Evolutionary conservation across 1,140 invertebrate genomes (phyloP).

Genomic region (Cecropterus lyciades): DNA sequence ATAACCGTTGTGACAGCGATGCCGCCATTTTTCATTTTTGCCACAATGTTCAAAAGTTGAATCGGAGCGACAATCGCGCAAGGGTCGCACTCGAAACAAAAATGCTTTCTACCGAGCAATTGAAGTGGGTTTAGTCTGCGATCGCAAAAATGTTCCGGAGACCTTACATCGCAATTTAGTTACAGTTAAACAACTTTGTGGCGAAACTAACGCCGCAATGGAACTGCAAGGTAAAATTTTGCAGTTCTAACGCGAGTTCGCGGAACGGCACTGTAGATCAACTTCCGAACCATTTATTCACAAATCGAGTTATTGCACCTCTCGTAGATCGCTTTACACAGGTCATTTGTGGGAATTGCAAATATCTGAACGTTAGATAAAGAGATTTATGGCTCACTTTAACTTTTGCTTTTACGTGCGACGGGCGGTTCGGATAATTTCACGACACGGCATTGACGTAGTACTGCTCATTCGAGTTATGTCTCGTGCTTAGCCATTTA

Average conservation of each 20-base stretch:
- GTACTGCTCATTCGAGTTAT: constrained; percentile 8
- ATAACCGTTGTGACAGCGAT: constrained; percentile 75
- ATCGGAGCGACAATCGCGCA: constrained; percentile 54
- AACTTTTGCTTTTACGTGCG: constrained; percentile 44
- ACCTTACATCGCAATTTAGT: constrained; percentile 63
- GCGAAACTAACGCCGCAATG: constrained; percentile 63
- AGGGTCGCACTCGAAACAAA: constrained; percentile 61
- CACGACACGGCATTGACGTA: constrained; percentile 1
- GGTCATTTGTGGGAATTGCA: constrained; percentile 80
- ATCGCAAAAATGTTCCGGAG: constrained; percentile 37
- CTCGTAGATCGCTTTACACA: constrained; percentile 76
- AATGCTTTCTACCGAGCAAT: constrained; percentile 49
- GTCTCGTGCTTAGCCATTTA: constrained; percentile 11
- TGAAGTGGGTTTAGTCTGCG: constrained; percentile 4
- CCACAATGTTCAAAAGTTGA: constrained; percentile 56
- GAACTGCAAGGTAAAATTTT: constrained; percentile 54
- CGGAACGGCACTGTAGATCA: constrained; percentile 67
- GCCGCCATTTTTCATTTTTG: constrained; percentile 74
- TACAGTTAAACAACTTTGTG: constrained; percentile 51
- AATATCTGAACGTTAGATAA: constrained; percentile 65
- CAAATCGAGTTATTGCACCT: constrained; percentile 81
- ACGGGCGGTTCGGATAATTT: constrained; percentile 22
- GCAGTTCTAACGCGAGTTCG: constrained; percentile 51
- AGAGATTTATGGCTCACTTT: constrained; percentile 59
- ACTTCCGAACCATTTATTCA: constrained; percentile 80